Conservation (phyloP, 2,797 vertebrate genomes). For the Merluccius polli region DNA sequence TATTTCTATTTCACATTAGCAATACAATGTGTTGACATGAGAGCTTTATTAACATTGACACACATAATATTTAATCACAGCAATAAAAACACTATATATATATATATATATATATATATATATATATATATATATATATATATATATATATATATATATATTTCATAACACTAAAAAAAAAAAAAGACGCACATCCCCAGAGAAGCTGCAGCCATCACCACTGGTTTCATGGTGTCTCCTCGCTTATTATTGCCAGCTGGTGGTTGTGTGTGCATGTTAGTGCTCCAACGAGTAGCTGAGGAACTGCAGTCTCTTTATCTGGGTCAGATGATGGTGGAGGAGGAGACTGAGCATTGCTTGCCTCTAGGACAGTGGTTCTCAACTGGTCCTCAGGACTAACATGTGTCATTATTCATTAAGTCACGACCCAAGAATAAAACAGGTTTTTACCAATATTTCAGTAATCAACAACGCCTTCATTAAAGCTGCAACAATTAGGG, state of each 20-base stretch:
- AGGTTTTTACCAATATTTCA: too few relatives aligned
- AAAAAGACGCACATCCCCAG: not conserved
- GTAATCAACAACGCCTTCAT: too few relatives aligned
- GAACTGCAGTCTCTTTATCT: conserved; percentile 9
- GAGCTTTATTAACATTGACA: not conserved
- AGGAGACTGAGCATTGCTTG: not conserved
- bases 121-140: not conserved
- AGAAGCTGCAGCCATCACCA: not conserved
- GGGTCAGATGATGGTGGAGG: not conserved
- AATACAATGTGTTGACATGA: not conserved
- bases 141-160: not conserved
- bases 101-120: too few relatives aligned
- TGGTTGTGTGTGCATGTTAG: too few relatives aligned
- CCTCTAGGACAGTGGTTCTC: too few relatives aligned
- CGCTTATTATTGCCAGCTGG: conserved; percentile 41
- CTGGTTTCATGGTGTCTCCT: not conserved
- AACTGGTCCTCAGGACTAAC: too few relatives aligned
- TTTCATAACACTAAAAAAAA: not conserved
- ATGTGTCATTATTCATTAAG: too few relatives aligned
- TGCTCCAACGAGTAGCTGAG: conserved; percentile 14
- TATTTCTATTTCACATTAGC: not conserved
- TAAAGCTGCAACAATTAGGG: too few relatives aligned
- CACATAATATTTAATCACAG: not conserved
- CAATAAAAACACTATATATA: not conserved
- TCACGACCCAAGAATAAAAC: too few relatives aligned